A percentile compares a stretch with the other conserved stretches of the same genome.
These are phyloP conservation scores for Pseudomyrmex pallidus DNA, from an alignment of 1,140 invertebrate species.

Conservation along the genomic window DNA sequence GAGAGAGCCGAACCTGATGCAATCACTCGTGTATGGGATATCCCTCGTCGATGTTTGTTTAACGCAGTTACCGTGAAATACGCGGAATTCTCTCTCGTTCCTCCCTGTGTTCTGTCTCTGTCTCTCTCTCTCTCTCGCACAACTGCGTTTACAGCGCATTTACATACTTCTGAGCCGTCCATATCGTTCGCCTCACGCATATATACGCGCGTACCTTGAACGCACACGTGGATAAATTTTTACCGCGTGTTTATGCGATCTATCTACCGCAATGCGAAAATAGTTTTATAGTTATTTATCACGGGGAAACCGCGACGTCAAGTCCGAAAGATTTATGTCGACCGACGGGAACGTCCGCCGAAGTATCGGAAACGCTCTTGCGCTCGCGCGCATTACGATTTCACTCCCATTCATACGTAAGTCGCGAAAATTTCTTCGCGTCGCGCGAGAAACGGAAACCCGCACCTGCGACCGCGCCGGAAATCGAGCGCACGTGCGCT, in stretches of 20 bases:
- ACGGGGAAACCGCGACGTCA: background rate
- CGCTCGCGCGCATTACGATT: slow-evolving; percentile 19
- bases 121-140: background rate
- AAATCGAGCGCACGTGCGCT: slow-evolving; percentile 24
- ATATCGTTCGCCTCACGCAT: background rate
- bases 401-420: slow-evolving; percentile 43
- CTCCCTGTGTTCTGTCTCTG: background rate
- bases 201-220: background rate
- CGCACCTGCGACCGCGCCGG: slow-evolving; percentile 16
- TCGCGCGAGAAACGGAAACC: background rate
- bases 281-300: slow-evolving; percentile 54
- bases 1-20: slow-evolving; percentile 46
- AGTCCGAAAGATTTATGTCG: background rate
- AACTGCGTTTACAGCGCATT: background rate
- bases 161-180: slow-evolving; percentile 12
- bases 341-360: background rate
- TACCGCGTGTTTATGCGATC: background rate
- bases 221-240: background rate
- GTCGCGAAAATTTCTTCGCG: slow-evolving; percentile 31
- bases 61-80: slow-evolving; percentile 67
- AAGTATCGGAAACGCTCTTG: background rate
- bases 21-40: slow-evolving; percentile 55
- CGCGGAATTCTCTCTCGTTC: slow-evolving; percentile 32
- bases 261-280: background rate
- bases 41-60: slow-evolving; percentile 54